Base-by-base conservation (phyloP, 2,888 invertebrate species). In the Macroteleia sp. region DNA sequence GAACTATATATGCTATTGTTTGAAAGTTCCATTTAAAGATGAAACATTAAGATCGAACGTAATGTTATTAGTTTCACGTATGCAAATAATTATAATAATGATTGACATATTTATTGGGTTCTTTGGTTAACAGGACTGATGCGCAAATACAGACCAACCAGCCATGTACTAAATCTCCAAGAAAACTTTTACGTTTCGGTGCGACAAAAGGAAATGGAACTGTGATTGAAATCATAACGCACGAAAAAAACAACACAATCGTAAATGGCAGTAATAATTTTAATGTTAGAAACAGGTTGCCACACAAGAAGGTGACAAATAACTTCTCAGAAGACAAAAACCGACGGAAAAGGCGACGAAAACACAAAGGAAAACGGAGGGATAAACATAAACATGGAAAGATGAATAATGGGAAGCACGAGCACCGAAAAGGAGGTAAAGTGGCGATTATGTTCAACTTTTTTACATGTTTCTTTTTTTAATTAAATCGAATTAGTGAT, bases 371-470 rank as follows among this genome's bases (percentile, higher is more conserved):
- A 32, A 80, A 83, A 61, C 81, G 84, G 50, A 81, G 82, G 61
- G 88, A 89, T 32, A 83, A 88, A 59, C 88, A 87, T 61, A 87
- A 84, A 77, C 86, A 86, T 46, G 83, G 86, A 79, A 85, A 83
- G 79, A 84, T 85, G 77, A 77, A 83, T 61, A 87, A 85, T n/a
- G n/a, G n/a, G 30, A 87, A 87, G 44, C 87, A 86, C 56, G 85
- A 87, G 30, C 84, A 87, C 44, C 82, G 84, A 67, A 88, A 86
- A 83, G 81, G 81, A 81, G 81, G 83, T 77, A 70, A 57, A 44
- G n/a, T n/a, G n/a, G n/a, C n/a, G n/a, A n/a, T n/a, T n/a, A n/a
- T n/a, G n/a, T n/a, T n/a, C n/a, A n/a, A n/a, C n/a, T n/a, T n/a
- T n/a, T n/a, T n/a, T n/a, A n/a, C n/a, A n/a, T n/a, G n/a, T n/a